Percentiles rank a stretch among this genome's conserved stretches.
phyloP scores from a whole-genome alignment of 2,113 vertebrate species.

The Misgurnus mizolepis region DNA sequence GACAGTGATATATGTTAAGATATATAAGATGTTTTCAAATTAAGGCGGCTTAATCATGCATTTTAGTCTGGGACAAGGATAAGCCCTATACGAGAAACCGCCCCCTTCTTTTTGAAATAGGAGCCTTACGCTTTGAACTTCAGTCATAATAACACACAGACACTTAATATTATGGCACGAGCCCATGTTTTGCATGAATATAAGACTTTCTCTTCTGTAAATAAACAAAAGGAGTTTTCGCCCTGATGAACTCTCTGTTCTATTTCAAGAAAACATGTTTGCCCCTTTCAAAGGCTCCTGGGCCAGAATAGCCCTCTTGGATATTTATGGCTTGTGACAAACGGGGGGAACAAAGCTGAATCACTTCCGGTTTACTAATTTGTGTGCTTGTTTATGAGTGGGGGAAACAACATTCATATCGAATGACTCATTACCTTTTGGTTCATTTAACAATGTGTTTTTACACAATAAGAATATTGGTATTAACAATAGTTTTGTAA shows the following conservation, averaged over 20 bases:
- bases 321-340: conserved; percentile 68
- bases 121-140: no score
- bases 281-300: conserved; percentile 60
- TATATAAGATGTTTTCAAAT: no score
- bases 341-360: conserved; percentile 57
- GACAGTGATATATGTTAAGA: no score
- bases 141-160: no score
- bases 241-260: conserved; percentile 33
- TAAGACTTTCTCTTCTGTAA: conserved; percentile 1
- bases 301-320: conserved; percentile 60
- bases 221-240: conserved; percentile 22
- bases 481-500: background rate
- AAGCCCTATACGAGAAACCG: no score
- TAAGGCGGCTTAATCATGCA: no score
- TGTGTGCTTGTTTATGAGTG: conserved; percentile 37
- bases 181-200: background rate
- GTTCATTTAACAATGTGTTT: background rate
- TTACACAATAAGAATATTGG: background rate
- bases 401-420: background rate
- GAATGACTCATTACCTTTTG: conserved; percentile 3
- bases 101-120: no score
- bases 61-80: no score
- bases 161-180: background rate
- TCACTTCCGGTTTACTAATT: conserved; percentile 66
- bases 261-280: conserved; percentile 68